Percentiles rank a stretch among this genome's conserved stretches.
phyloP scores from a whole-genome alignment of 64 coral and sea anemone genomes.

The Montipora foliosa region DNA sequence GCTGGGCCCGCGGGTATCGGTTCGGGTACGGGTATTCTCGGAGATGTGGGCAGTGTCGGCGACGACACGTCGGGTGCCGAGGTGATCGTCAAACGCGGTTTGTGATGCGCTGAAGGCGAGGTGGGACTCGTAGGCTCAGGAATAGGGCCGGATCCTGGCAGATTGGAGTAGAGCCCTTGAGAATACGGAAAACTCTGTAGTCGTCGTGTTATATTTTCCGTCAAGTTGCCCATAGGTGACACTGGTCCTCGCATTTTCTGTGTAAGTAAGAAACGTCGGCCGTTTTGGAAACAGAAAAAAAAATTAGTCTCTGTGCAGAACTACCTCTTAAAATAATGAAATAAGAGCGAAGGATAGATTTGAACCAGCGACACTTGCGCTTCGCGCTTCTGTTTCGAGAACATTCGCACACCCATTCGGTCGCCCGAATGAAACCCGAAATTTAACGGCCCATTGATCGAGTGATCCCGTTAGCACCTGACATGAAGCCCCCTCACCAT shows the following conservation, averaged over 20 bases:
- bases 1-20: constrained; percentile 19
- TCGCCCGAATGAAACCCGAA: no score
- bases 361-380: no score
- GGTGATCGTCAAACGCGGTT: constrained; percentile 83
- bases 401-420: no score
- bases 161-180: constrained; percentile 65
- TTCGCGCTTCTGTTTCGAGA: no score
- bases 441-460: no score
- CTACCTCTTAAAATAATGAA: no score
- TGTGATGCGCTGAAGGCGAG: constrained; percentile 73
- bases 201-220: constrained; percentile 94
- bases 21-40: constrained; percentile 49
- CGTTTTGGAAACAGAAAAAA: neutral
- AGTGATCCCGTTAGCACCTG: no score
- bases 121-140: constrained; percentile 61
- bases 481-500: no score
- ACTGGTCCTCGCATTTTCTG: constrained; percentile 84
- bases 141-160: no score
- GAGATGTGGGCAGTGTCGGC: constrained; percentile 12
- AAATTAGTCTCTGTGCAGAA: no score
- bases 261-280: neutral
- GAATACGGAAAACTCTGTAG: constrained; percentile 97
- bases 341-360: no score
- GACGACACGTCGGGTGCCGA: constrained; percentile 87
- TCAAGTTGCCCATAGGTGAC: constrained; percentile 69